Evolutionary conservation across 2,113 vertebrate species (phyloP).

Genomic region (Seriola dumerili): DNA sequence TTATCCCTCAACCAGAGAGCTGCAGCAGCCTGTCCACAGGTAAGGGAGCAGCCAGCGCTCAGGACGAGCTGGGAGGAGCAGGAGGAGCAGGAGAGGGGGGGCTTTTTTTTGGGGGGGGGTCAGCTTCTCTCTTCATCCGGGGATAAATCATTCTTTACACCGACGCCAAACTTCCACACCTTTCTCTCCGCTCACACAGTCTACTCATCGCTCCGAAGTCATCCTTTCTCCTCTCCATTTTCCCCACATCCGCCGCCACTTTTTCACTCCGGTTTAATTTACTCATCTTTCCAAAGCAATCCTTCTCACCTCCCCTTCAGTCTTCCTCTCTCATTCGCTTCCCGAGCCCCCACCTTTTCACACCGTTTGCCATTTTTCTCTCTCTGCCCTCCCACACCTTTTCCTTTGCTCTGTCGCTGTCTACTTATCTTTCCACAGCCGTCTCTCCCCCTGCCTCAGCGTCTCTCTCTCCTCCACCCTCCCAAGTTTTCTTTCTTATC

Average conservation of each 20-base stretch:
- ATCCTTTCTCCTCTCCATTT: slow-evolving; percentile 28
- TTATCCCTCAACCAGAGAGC: slow-evolving; percentile 57
- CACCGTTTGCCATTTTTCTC: slow-evolving; percentile 5
- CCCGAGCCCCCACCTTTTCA: background rate
- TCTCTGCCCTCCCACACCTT: slow-evolving; percentile 7
- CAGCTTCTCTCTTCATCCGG: slow-evolving; percentile 36
- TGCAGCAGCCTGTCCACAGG: slow-evolving; percentile 52
- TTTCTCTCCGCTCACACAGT: slow-evolving; percentile 27
- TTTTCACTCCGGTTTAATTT: slow-evolving; percentile 41
- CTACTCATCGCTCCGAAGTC: slow-evolving; percentile 11
- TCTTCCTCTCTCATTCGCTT: background rate
- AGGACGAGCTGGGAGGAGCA: slow-evolving; percentile 22
- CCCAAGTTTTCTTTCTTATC: slow-evolving; percentile 44
- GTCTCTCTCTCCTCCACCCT: background rate
- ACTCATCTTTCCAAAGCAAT: slow-evolving; percentile 55
- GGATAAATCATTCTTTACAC: slow-evolving; percentile 62
- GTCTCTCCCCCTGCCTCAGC: slow-evolving; percentile 18
- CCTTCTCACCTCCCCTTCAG: background rate
- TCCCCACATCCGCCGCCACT: background rate
- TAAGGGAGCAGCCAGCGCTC: slow-evolving; percentile 8
- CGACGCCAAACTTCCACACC: slow-evolving; percentile 40
- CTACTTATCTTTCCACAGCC: slow-evolving; percentile 36
- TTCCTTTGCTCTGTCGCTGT: slow-evolving; percentile 20
- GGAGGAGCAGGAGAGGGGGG: background rate
- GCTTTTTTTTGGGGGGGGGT: background rate